Evolutionary conservation across 2,888 invertebrate species (phyloP).

Genomic region (Dolichomitus sp.): DNA sequence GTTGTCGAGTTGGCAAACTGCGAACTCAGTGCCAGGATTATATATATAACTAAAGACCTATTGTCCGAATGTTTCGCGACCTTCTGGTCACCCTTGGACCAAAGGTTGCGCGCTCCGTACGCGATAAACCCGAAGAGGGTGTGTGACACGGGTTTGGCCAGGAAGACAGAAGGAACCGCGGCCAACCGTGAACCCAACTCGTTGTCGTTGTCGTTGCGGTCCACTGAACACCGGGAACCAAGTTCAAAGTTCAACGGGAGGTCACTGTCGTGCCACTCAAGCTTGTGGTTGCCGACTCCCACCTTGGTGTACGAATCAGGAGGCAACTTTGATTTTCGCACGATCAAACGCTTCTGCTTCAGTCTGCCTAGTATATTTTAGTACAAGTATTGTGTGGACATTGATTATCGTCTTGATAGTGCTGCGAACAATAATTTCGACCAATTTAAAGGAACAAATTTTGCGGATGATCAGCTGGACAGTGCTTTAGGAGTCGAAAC

Average conservation of each 20-base stretch:
- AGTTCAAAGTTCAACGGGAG: constrained; percentile 60
- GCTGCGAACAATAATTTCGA: background rate
- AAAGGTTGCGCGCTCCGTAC: constrained; percentile 40
- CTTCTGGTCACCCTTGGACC: background rate
- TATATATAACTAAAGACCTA: background rate
- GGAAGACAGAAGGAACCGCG: constrained; percentile 32
- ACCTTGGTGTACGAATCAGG: constrained; percentile 17
- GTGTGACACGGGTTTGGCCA: constrained; percentile 28
- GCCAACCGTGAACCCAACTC: constrained; percentile 21
- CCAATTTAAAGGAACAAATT: background rate
- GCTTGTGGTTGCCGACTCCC: constrained; percentile 34
- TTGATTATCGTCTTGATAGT: background rate
- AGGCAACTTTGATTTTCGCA: constrained; percentile 41
- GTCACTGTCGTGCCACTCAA: constrained; percentile 52
- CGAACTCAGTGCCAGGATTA: constrained; percentile 8
- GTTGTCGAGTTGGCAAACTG: constrained; percentile 17
- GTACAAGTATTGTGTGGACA: background rate
- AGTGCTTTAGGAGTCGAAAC: background rate
- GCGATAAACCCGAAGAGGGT: constrained; percentile 22
- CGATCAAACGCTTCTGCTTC: constrained; percentile 1
- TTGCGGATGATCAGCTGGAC: background rate
- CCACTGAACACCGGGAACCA: constrained; percentile 16
- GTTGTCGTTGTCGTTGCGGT: constrained; percentile 37
- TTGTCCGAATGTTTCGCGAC: background rate
- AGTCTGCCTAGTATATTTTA: background rate